Evolutionary conservation across 1,140 invertebrate species (phyloP), one percentile per base, ranked within the genome.

Genomic region (Apis laboriosa): DNA sequence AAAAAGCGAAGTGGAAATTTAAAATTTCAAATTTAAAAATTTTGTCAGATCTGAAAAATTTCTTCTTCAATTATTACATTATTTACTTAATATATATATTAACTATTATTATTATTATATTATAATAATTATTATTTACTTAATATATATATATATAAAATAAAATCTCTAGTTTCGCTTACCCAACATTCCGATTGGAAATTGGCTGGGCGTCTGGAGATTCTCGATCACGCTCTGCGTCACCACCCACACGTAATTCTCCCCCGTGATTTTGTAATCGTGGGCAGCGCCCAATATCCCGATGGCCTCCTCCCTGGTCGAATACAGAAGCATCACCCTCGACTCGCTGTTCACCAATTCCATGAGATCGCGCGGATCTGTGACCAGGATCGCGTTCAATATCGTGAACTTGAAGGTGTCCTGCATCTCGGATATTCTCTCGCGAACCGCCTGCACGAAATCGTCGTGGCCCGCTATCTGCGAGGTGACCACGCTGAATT

Each of bases 201-300:
- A 99, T 88, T 97, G 96, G 84, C 96, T 95, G 1, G 97, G 96
- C n/a, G 97, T 96, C 87, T 97, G 95, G 74, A 94, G 90, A 89
- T 96, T 97, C 90, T 96, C 98, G 61, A 99, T 97, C 66, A 98
- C 98, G 89, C 97, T 98, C 92, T 99, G 98, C n/a, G 98, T 98
- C 0, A 98, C 98, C 70, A 99, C 97, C 98, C 98, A 99, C 12
- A 99, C 98, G 92, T 99, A 99, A 92, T 99, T 98, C 91, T 98
- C 97, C 5, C 98, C 98, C 1, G 98, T 99, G 67, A 99, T 96
- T 86, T 98, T 97, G 84, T 98, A 95, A 86, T 97, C 96, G 78
- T 95, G 95, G 5, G 98, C 98, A 19, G 96, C 96, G 4, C 95
- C 95, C 66, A 99, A 94, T 53, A 99, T 99, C 78, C 96, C 95